phyloP scores from a whole-genome alignment of 2,113 vertebrate genomes.

The Naja naja region DNA sequence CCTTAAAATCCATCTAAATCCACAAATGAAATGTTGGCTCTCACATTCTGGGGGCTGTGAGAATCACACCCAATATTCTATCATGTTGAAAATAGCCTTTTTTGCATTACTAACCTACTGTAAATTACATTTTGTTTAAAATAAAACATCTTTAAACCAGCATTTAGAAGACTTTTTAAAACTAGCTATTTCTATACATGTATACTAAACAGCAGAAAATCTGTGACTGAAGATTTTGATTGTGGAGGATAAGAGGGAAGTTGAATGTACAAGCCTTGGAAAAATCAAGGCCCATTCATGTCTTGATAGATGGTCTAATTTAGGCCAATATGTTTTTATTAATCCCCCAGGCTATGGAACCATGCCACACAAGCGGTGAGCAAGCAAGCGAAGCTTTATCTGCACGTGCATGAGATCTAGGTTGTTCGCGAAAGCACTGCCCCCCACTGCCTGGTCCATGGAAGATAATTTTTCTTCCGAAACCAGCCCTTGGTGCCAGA shows the following conservation, averaged over 20 bases:
- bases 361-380: background rate
- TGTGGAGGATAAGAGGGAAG: background rate
- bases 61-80: background rate
- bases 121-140: background rate
- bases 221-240: background rate
- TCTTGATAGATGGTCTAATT: background rate
- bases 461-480: background rate
- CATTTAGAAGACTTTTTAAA: background rate
- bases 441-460: accelerated
- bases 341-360: background rate
- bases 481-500: background rate
- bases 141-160: background rate
- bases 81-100: background rate
- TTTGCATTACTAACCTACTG: background rate
- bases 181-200: background rate
- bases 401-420: background rate
- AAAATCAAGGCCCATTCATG: background rate
- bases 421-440: background rate
- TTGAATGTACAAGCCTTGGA: background rate
- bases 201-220: background rate
- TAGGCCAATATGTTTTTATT: background rate
- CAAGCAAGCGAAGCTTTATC: background rate
- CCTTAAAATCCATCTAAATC: background rate
- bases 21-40: background rate
- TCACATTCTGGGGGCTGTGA: background rate